Base-by-base conservation (phyloP, 1,140 invertebrate genomes). In the Yoshiicerus persimilis region DNA sequence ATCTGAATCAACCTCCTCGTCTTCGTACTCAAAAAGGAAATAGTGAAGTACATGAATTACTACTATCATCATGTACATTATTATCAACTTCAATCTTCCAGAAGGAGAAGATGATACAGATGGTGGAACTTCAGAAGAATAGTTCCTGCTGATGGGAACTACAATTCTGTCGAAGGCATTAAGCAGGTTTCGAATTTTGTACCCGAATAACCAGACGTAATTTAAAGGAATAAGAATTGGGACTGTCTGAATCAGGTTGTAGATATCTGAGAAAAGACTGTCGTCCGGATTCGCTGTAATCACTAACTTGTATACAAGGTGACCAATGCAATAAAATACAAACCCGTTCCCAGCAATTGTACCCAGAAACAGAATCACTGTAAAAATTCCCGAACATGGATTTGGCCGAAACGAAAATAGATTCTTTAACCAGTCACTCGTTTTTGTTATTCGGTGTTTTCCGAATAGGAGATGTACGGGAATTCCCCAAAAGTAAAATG, bases 141-240 rank as follows among this genome's bases (percentile, higher is more conserved):
- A n/a, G n/a, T 66, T 3, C 8, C 23, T 9, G 36, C 2, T 66
- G 83, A 62, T 34, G 34, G n/a, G 38, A 2, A 56, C 30, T 9
- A 6, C 13, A 1, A 23, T 34, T n/a, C 25, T 20, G 38, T 86
- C 25, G 23, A 87, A 64, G 20, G 80, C 39, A 2, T 10, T 10
- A n/a, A 89, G 75, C 9, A 89, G 23, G 38, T 85, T 64, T 5
- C 70, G 70, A 25, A 88, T 11, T 56, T 47, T 34, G 83, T 84
- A 88, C 2, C 89, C 89, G 23, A 16, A 66, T 20, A 89, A 5
- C 89, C 89, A 89, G 38, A 88, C 34, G 39, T 84, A 89, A 47
- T 89, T 80, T 5, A 88, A 16, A 1, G 85, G 75, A 39, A 89
- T 70, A 30, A 88, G 23, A 13, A 89, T n/a, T 2, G 87, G 70